These are phyloP conservation scores for Drosophila eohydei DNA, from an alignment of 2,888 invertebrate species.

Conservation along the genomic window DNA sequence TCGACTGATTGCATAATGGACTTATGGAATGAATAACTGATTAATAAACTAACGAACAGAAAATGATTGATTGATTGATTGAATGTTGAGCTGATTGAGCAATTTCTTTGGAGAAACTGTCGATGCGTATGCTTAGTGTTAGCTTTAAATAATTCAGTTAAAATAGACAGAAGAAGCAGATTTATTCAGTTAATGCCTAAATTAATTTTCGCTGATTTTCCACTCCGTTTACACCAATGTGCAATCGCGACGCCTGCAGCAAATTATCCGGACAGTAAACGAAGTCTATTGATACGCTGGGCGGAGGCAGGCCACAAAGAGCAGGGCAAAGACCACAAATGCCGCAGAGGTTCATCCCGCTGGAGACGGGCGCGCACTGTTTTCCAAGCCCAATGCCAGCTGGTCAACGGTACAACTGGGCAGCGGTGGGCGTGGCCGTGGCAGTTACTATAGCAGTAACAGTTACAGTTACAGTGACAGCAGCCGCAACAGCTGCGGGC, in stretches of 20 bases:
- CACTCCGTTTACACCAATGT: slow-evolving; percentile 32
- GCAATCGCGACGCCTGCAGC: slow-evolving; percentile 32
- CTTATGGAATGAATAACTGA: no score
- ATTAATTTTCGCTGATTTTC: neutral
- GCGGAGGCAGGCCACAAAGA: slow-evolving; percentile 55
- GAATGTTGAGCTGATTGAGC: neutral
- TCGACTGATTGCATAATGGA: no score
- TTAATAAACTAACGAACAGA: no score
- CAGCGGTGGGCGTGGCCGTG: slow-evolving; percentile 28
- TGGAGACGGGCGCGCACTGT: slow-evolving; percentile 16
- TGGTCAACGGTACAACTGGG: slow-evolving; percentile 11
- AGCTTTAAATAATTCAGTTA: no score
- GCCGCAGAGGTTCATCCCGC: slow-evolving; percentile 60
- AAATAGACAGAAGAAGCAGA: no score
- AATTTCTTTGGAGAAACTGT: neutral
- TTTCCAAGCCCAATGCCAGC: slow-evolving; percentile 14
- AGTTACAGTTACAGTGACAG: slow-evolving; percentile 12
- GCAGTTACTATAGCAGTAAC: slow-evolving; percentile 41
- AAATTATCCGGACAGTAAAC: slow-evolving; percentile 54
- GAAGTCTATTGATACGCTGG: slow-evolving; percentile 69
- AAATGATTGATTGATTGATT: neutral
- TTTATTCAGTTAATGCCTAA: no score
- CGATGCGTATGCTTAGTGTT: no score
- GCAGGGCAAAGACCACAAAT: slow-evolving; percentile 62
- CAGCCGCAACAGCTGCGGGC: slow-evolving; percentile 70